Conservation (phyloP, 2,113 vertebrate species). For the Anhinga rufa region DNA sequence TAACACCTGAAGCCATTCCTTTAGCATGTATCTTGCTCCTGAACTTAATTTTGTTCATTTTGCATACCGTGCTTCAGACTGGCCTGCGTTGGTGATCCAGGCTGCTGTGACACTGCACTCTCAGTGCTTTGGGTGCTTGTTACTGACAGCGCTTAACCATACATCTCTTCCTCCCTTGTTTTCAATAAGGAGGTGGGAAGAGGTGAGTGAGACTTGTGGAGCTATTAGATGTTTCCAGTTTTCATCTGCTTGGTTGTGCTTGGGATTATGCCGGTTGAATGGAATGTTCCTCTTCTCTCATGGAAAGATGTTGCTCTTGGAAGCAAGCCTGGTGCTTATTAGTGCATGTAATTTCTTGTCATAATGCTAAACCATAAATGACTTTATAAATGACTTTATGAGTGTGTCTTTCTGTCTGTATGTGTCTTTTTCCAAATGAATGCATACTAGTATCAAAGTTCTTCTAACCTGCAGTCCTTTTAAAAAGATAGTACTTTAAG, state of each 20-base stretch:
- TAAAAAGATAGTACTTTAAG: not conserved
- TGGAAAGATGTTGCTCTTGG: not conserved
- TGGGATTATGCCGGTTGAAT: not conserved
- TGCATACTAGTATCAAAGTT: not conserved
- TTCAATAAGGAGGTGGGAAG: not conserved
- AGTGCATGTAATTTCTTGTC: not conserved
- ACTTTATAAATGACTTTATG: not conserved
- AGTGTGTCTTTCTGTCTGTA: not conserved
- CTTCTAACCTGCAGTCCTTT: not conserved
- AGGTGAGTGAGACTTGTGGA: fast-evolving
- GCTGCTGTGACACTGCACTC: fast-evolving
- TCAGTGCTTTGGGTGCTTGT: fast-evolving
- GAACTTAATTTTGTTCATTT: not conserved
- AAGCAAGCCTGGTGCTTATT: not conserved
- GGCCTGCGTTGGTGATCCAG: not conserved
- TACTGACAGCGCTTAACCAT: fast-evolving
- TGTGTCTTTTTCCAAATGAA: not conserved
- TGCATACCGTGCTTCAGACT: not conserved
- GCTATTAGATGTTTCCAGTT: not conserved
- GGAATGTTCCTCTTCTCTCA: not conserved
- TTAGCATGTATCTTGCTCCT: not conserved
- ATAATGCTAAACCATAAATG: not conserved
- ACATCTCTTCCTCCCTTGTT: not conserved
- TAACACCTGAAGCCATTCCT: not conserved
- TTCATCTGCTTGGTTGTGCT: not conserved